phyloP scores from a whole-genome alignment of 1,140 invertebrate genomes.

The Apis florea region DNA sequence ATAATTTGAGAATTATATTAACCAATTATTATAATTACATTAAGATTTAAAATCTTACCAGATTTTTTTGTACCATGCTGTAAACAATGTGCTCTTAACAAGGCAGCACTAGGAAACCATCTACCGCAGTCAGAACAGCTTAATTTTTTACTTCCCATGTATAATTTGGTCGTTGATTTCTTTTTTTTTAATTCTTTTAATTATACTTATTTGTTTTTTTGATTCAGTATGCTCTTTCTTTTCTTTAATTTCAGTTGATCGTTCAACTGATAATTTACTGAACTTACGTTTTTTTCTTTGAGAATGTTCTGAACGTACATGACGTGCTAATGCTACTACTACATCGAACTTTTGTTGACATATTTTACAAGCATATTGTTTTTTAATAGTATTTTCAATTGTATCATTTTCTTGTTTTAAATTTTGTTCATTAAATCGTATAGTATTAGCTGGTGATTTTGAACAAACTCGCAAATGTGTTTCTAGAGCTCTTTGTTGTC shows the following conservation, averaged over 20 bases:
- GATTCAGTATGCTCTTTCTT: constrained; percentile 29
- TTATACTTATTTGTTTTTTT: constrained; percentile 35
- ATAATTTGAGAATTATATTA: background rate
- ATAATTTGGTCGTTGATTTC: constrained; percentile 35
- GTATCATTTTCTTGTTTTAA: constrained; percentile 37
- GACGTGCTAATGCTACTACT: constrained; percentile 75
- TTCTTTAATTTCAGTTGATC: constrained; percentile 33
- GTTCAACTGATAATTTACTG: constrained; percentile 29
- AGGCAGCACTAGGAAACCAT: constrained; percentile 69
- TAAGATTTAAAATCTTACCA: constrained; percentile 52
- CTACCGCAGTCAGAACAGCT: constrained; percentile 67
- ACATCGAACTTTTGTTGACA: constrained; percentile 76
- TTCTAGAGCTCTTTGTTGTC: constrained; percentile 70
- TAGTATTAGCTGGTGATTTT: constrained; percentile 61
- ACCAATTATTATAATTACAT: background rate
- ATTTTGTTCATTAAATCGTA: constrained; percentile 44
- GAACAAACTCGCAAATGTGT: constrained; percentile 72
- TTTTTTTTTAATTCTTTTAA: constrained; percentile 46
- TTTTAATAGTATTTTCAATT: constrained; percentile 54
- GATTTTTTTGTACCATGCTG: constrained; percentile 73
- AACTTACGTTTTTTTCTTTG: constrained; percentile 67
- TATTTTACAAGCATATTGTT: constrained; percentile 74
- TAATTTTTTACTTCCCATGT: constrained; percentile 68
- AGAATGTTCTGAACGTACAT: constrained; percentile 71
- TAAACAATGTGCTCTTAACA: constrained; percentile 66